These are phyloP conservation scores for Lapara coniferarum DNA, from an alignment of 2,888 invertebrate species.

Conservation along the genomic window DNA sequence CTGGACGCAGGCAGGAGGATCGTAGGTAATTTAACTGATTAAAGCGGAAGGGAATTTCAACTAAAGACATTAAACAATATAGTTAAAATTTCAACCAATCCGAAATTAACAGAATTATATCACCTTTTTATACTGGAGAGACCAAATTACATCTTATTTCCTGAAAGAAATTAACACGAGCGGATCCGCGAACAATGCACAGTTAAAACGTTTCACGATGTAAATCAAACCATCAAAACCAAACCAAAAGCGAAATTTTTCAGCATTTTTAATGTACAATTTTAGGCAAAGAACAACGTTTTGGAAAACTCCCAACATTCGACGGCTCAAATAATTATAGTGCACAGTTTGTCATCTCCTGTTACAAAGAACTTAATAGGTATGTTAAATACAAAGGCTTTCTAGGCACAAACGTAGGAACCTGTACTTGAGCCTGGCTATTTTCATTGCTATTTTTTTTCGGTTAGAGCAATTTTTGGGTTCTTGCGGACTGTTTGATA, in stretches of 20 bases:
- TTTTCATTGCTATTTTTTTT: slow-evolving; percentile 1
- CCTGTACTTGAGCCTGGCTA: background rate
- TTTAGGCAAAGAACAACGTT: slow-evolving; percentile 16
- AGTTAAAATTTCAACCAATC: too few species aligned
- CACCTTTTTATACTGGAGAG: too few species aligned
- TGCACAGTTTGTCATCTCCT: slow-evolving; percentile 17
- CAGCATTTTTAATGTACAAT: background rate
- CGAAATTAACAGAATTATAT: too few species aligned
- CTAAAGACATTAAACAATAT: too few species aligned
- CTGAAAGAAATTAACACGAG: too few species aligned
- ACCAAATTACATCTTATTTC: too few species aligned
- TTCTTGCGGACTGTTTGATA: background rate
- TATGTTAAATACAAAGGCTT: slow-evolving; percentile 21
- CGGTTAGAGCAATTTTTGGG: slow-evolving; percentile 5
- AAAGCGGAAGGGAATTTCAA: too few species aligned
- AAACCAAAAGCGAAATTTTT: background rate
- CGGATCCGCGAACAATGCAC: too few species aligned
- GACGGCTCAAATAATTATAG: slow-evolving; percentile 20
- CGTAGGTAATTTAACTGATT: too few species aligned
- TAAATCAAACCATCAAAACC: background rate
- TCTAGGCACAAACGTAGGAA: slow-evolving; percentile 22
- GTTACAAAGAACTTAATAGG: slow-evolving; percentile 23
- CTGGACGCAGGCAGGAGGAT: too few species aligned
- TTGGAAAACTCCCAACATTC: slow-evolving; percentile 1
- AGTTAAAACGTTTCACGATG: background rate